Base-by-base conservation (phyloP, 64 coral and sea anemone species). In the Catalaphyllia jardinei region DNA sequence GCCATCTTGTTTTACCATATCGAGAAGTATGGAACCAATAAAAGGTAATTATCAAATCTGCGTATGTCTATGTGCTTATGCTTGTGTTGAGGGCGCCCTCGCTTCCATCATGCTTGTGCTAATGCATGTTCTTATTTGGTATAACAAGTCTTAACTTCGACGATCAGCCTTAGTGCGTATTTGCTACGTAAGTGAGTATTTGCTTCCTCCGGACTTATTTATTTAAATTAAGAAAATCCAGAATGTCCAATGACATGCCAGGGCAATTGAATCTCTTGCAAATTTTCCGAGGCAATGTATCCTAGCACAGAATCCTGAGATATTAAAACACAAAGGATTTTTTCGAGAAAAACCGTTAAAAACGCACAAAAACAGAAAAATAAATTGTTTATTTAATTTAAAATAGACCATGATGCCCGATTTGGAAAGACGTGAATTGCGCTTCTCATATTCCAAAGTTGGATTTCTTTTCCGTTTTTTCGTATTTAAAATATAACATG, bases 401-500 rank as follows among this genome's bases (percentile, higher is more conserved):
- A 62, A 15, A 62, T 62, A 62, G 15, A 62, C 60, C 60, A 19
- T 0, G 15, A 62, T 62, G 60, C 60, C 60, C 12, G 60, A 76
- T 76, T 76, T 76, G 73, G 73, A 76, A 76, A 76, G 73, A 76
- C 0, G 73, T 39, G 28, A 76, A 76, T 76, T 76, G 73, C 31
- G 35, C 73, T 76, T 76, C 73, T 76, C 73, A 76, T 76, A 49
- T 35, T 49, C 25, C 31, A 10, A 76, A 76, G 73, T 76, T 76
- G 49, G 73, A 76, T 16, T 76, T 35, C 31, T 76, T 35, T 35
- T 76, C 73, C 4, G 73, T 49, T 35, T 76, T 31, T 62, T 49
- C 33, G 31, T 76, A 76, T 76, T 76, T 76, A 76, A 76, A 76
- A 76, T 76, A 76, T 18, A 76, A 49, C 73, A 39, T 35, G 73